A percentile compares a stretch with the other conserved stretches of the same genome.
Evolutionary conservation across 2,797 vertebrate genomes (phyloP).

Genomic region (Silurus aristotelis): DNA sequence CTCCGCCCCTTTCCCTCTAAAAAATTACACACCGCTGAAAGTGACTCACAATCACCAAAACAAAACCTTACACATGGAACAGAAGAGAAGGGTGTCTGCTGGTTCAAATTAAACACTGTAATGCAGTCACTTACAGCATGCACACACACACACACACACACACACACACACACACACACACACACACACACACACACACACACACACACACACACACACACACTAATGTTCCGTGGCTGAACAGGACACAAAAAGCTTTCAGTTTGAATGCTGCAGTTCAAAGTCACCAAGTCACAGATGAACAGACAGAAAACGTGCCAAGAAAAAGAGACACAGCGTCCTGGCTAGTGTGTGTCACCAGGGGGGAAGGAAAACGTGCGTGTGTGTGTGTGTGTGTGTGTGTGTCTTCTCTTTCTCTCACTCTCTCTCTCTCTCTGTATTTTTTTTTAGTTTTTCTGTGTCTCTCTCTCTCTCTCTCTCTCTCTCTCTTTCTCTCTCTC

Average conservation of each 20-base stretch:
- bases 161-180: neutral
- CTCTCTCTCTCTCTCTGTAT: too few relatives aligned
- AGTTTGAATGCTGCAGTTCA: neutral
- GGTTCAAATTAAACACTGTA: neutral
- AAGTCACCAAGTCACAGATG: neutral
- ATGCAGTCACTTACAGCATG: neutral
- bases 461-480: too few relatives aligned
- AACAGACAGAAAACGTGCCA: neutral
- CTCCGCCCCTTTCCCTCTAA: neutral
- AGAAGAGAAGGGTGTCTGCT: neutral
- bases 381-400: constrained; percentile 16
- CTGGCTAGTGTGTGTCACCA: constrained; percentile 31
- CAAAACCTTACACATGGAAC: neutral
- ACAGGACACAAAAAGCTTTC: neutral
- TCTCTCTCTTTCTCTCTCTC: too few relatives aligned
- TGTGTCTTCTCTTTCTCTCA: too few relatives aligned
- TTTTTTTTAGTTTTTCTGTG: too few relatives aligned
- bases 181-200: neutral
- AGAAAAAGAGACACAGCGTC: constrained; percentile 57
- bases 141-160: neutral
- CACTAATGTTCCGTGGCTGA: neutral
- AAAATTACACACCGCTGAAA: neutral
- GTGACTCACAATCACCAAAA: neutral
- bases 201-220: neutral
- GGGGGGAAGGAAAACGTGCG: constrained; percentile 56